Evolutionary conservation across 1,140 invertebrate species (phyloP).

Genomic region (Bombus impatiens): DNA sequence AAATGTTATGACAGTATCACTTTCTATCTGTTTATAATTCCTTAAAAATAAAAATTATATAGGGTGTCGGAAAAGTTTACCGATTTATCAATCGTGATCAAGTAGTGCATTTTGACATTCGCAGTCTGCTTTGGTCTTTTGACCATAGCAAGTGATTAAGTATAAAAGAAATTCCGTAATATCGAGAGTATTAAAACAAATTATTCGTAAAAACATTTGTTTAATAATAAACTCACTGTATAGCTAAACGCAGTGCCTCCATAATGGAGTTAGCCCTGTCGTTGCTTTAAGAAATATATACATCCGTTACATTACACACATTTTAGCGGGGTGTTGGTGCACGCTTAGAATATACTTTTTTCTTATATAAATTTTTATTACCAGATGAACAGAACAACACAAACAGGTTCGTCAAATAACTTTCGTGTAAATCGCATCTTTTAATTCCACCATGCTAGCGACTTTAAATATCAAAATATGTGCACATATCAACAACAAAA

Average conservation of each 20-base stretch:
- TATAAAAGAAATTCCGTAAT: not conserved
- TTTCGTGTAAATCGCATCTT: conserved; percentile 12
- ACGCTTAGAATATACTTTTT: not conserved
- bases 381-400: not conserved
- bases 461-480: not conserved
- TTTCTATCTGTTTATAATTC: not conserved
- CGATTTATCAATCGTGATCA: not conserved
- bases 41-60: conserved; percentile 16
- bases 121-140: not conserved
- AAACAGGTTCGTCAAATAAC: not conserved
- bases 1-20: not conserved
- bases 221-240: conserved; percentile 76
- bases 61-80: conserved; percentile 23
- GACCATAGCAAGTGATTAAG: not conserved
- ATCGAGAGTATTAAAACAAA: not conserved
- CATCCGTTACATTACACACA: conserved; percentile 51
- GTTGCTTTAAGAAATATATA: conserved; percentile 51
- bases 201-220: conserved; percentile 18
- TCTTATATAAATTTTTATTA: conserved; percentile 43
- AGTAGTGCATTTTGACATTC: not conserved
- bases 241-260: conserved; percentile 77
- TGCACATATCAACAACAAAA: conserved; percentile 14
- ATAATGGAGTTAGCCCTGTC: conserved; percentile 63
- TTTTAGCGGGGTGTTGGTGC: conserved; percentile 22
- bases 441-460: not conserved